Base-by-base conservation (phyloP, 2,797 vertebrate genomes). In the Ceryle rudis region DNA sequence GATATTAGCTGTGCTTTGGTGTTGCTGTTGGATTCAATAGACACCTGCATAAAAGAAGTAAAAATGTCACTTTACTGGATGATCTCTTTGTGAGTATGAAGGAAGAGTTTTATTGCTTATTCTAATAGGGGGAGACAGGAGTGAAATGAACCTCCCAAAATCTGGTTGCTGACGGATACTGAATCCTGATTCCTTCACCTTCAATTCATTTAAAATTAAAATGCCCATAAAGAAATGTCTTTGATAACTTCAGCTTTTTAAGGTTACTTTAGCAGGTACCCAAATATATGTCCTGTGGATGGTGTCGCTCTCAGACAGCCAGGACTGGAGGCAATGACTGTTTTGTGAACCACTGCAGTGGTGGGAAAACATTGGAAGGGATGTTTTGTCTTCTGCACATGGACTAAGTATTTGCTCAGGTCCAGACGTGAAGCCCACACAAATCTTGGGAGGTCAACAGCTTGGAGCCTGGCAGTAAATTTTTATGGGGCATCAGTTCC, bases 241-340 rank as follows among this genome's bases (percentile, higher is more conserved):
- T 84, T 61, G 51, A 11, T 20, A 42, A 14, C 21, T 55, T 70
- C 39, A 49, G 6, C 46, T 14, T 55, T 69, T 71, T 46, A 6
- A 46, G 1, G 7, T 39, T 51, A 12, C 3, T 17, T 73, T 46
- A 78, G 31, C 33, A 49, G 31, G 22, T 66, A 20, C 12, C 13
- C 46, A 51, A 25, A 35, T 3, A 4, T 5, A 3, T 1, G 2
- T 79, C 37, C 14, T 5, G 0, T 8, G 14, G 11, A 5, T 0
- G 6, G 18, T 7, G 19, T 15, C n/a, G 6, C 12, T 17, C 14
- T n/a, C 15, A 22, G 51, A 19, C 4, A 58, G 39, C 29, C 33
- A 13, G 54, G 26, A 14, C 31, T n/a, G 33, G 33, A 52, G 33
- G 51, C 21, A 22, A 67, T 10, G 14, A 4, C 29, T 25, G 47